These are phyloP conservation scores for Perizoma flavofasciatum DNA, from an alignment of 2,888 invertebrate genomes.

Conservation along the genomic window DNA sequence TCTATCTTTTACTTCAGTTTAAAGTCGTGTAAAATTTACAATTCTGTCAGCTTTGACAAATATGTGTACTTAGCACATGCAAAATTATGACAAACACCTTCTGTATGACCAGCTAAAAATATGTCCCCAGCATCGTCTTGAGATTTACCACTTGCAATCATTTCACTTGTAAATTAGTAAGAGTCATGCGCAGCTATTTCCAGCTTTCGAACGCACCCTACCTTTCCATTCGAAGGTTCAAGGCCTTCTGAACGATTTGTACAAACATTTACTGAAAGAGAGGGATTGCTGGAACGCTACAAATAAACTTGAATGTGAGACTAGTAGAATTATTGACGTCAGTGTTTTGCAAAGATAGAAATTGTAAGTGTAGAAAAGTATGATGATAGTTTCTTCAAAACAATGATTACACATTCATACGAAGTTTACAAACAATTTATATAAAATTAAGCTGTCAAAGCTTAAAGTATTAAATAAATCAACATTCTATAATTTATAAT, in stretches of 20 bases:
- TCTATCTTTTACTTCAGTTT: not conserved
- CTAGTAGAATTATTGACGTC: not conserved
- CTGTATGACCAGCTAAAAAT: conserved; percentile 27
- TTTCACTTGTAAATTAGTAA: conserved; percentile 37
- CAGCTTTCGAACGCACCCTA: conserved; percentile 28
- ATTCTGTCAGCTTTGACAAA: conserved; percentile 20
- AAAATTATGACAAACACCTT: conserved; percentile 31
- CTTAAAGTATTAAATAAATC: too few relatives aligned
- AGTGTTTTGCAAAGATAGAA: conserved; percentile 3
- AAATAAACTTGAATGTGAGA: conserved; percentile 16
- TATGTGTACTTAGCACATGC: conserved; percentile 22
- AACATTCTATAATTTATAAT: too few relatives aligned
- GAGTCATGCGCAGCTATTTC: conserved; percentile 38
- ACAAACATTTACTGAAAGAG: conserved; percentile 47
- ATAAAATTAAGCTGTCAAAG: too few relatives aligned
- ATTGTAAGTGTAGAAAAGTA: too few relatives aligned
- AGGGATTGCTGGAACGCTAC: conserved; percentile 23
- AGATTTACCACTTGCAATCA: conserved; percentile 18
- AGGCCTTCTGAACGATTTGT: conserved; percentile 41
- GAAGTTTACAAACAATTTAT: too few relatives aligned
- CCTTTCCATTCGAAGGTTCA: conserved; percentile 39
- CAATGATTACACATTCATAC: too few relatives aligned
- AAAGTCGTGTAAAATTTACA: conserved; percentile 12
- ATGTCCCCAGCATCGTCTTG: conserved; percentile 19
- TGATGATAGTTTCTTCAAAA: too few relatives aligned